Evolutionary conservation across 92 coral and sea anemone genomes (phyloP).

Genomic region (Hydrozoanthus gracilis): DNA sequence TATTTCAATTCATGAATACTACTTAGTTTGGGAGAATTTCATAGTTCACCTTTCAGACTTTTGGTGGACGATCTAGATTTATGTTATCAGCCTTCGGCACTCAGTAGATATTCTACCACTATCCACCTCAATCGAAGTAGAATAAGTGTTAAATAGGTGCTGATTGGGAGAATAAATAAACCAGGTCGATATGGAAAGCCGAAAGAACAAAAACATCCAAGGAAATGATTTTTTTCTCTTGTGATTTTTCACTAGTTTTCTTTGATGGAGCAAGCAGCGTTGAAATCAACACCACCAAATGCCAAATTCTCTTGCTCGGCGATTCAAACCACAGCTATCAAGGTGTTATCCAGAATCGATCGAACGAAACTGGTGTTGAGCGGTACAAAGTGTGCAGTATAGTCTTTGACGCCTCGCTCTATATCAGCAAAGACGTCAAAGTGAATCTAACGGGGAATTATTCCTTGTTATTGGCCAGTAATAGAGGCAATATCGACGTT

Average conservation of each 20-base stretch:
- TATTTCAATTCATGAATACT: no score
- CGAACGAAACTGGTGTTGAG: neutral
- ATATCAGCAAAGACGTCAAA: slow-evolving; percentile 52
- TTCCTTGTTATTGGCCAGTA: slow-evolving; percentile 62
- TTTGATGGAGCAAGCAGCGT: neutral
- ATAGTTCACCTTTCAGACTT: no score
- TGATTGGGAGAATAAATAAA: no score
- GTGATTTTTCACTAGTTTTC: neutral
- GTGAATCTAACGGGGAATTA: slow-evolving; percentile 55
- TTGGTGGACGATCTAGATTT: no score
- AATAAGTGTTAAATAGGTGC: no score
- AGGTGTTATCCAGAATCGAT: neutral
- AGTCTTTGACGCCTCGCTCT: slow-evolving; percentile 54
- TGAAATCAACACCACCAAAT: neutral
- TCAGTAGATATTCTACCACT: no score
- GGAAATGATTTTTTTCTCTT: neutral
- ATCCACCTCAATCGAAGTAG: no score
- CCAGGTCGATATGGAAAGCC: neutral
- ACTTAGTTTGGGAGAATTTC: no score
- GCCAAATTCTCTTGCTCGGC: slow-evolving; percentile 11
- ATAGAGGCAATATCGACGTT: slow-evolving; percentile 67
- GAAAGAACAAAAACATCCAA: no score
- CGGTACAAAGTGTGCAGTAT: slow-evolving; percentile 66
- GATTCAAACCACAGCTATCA: neutral
- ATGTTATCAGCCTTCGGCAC: no score